Conservation (phyloP, 2,113 vertebrate species). For the Syngnathus scovelli region DNA sequence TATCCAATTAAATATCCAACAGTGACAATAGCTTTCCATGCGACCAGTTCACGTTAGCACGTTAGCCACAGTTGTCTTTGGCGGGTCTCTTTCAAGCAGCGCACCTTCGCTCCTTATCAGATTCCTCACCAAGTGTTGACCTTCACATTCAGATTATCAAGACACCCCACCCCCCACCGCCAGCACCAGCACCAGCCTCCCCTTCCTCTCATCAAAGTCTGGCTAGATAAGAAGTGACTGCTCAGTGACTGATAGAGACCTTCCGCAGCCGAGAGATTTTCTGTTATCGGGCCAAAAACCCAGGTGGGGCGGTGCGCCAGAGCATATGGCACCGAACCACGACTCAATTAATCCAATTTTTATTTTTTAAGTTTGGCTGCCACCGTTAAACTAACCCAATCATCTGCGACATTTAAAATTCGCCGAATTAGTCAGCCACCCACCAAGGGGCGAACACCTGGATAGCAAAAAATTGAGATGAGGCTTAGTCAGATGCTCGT, state of each 20-base stretch:
- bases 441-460: too few relatives aligned
- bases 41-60: not conserved
- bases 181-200: not conserved
- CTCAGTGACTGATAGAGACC: conserved; percentile 43
- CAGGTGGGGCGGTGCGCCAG: not conserved
- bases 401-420: too few relatives aligned
- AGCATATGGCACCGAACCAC: not conserved
- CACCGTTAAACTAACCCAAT: too few relatives aligned
- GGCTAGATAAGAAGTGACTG: conserved; percentile 52
- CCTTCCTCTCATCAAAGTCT: conserved; percentile 55
- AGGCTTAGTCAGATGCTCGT: too few relatives aligned
- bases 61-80: not conserved
- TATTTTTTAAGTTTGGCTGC: too few relatives aligned
- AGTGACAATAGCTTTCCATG: not conserved
- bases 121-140: conserved; percentile 48
- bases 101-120: conserved; percentile 48
- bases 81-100: conserved; percentile 19
- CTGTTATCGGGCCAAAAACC: not conserved
- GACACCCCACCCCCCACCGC: not conserved
- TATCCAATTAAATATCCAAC: too few relatives aligned
- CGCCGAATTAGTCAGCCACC: too few relatives aligned
- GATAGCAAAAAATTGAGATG: too few relatives aligned
- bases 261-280: conserved; percentile 6
- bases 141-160: conserved; percentile 48
- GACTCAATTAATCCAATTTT: too few relatives aligned